Evolutionary conservation across 2,797 vertebrate genomes (phyloP), one percentile per base, ranked within the genome.

Genomic region (Amniataba percoides): DNA sequence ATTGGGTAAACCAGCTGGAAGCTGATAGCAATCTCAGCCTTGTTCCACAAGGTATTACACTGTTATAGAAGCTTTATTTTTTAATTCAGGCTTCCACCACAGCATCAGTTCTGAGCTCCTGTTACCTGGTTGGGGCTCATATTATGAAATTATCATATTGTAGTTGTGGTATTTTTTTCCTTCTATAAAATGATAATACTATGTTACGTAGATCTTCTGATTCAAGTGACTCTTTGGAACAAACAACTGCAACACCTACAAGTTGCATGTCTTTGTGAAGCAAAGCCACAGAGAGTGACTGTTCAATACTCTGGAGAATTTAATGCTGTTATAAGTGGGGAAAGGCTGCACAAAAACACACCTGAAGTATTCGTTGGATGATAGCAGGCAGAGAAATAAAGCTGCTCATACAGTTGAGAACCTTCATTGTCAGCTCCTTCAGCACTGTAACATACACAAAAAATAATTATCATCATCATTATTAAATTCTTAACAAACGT

Each of bases 291-390:
- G 45, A 40, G 15, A 27, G 21, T 27, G 36, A 65, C 34, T 49
- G 23, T n/a, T 42, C 19, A 3, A 48, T 10, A 25, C 1, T 10
- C 31, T 13, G n/a, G 25, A n/a, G 15, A 31, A 62, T n/a, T 9
- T 7, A 36, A 48, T n/a, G n/a, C n/a, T n/a, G n/a, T n/a, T n/a
- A n/a, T n/a, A 59, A 39, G 8, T 1, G 31, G 18, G 2, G 3
- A 64, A 40, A 39, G 3, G 3, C 18, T 10, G 18, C 4, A 46
- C 1, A 23, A 46, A 57, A 31, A 25, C 25, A 57, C 25, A 92
- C 98, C 97, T 99, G 97, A 31, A 99, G 94, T 77, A 99, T 98
- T 66, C 96, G 95, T 56, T 99, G 97, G 84, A 99, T 95, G 87
- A 99, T 98, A 31, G 96, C 96, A 19, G 98, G 98, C 27, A 99